These are phyloP conservation scores for Abrostola triplasia DNA, from an alignment of 2,888 invertebrate species.

Conservation along the genomic window DNA sequence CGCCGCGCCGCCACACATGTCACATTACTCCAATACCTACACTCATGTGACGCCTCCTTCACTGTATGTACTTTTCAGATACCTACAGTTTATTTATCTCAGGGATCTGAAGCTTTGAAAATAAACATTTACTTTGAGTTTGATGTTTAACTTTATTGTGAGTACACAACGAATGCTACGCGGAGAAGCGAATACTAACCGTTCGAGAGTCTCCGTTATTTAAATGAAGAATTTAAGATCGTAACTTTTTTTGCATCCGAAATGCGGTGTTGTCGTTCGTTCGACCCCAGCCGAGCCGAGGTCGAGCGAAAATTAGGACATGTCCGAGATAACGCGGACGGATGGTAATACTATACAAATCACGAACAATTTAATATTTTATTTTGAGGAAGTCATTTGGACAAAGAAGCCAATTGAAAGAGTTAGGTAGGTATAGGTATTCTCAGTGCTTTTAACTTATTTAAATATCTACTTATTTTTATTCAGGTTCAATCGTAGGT, in stretches of 20 bases:
- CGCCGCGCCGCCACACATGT: constrained; percentile 73
- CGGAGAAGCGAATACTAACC: constrained; percentile 20
- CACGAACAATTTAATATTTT: constrained; percentile 23
- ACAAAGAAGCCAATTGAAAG: constrained; percentile 13
- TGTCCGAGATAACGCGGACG: constrained; percentile 61
- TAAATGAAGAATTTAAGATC: constrained; percentile 45
- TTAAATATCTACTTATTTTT: background rate
- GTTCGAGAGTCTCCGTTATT: constrained; percentile 35
- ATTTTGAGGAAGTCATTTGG: constrained; percentile 30
- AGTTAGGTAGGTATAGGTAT: no score
- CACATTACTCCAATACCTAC: constrained; percentile 80
- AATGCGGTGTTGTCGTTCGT: constrained; percentile 45
- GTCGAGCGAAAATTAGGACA: constrained; percentile 62
- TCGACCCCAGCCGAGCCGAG: constrained; percentile 48
- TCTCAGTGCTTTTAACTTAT: no score
- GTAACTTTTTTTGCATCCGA: constrained; percentile 52
- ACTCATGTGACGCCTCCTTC: constrained; percentile 85
- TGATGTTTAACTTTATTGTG: constrained; percentile 31
- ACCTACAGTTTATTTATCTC: constrained; percentile 69
- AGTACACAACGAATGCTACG: constrained; percentile 21
- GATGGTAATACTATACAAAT: constrained; percentile 43
- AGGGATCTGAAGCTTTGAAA: constrained; percentile 29
- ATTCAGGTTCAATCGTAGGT: no score
- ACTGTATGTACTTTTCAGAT: constrained; percentile 79
- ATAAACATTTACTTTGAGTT: constrained; percentile 28